A percentile compares a stretch with the other conserved stretches of the same genome.
Conservation (phyloP, 2,888 invertebrate genomes). For the Drosophila buzzatii region DNA sequence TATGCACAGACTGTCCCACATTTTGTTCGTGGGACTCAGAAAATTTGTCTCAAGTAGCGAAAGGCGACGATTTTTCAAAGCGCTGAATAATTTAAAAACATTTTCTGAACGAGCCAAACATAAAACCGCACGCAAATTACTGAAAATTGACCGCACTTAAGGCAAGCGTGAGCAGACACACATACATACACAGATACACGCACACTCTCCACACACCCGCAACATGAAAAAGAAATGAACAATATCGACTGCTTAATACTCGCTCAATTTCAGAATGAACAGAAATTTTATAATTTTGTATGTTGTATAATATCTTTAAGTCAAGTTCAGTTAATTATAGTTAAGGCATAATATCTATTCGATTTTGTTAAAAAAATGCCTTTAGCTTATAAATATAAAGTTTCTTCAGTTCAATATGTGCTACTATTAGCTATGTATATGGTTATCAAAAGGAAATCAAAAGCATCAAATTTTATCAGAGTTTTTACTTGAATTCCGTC, state of each 20-base stretch:
- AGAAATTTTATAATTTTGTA: no score
- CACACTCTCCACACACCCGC: not conserved
- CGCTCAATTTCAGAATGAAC: not conserved
- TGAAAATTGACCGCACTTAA: slow-evolving; percentile 75
- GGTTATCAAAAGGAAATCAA: no score
- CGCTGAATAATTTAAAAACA: slow-evolving; percentile 67
- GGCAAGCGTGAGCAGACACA: slow-evolving; percentile 27
- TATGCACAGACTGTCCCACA: slow-evolving; percentile 15
- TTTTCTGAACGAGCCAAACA: slow-evolving; percentile 55
- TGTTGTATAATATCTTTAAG: no score
- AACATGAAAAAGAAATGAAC: not conserved
- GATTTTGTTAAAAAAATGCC: no score
- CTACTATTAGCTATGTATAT: no score
- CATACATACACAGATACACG: slow-evolving; percentile 14
- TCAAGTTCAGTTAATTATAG: no score
- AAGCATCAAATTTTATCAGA: no score
- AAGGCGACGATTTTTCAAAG: slow-evolving; percentile 26
- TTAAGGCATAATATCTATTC: no score
- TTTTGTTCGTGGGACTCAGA: slow-evolving; percentile 5
- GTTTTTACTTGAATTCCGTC: not conserved
- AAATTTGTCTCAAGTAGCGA: slow-evolving; percentile 62
- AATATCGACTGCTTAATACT: not conserved
- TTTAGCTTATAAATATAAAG: no score
- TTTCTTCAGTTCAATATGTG: not conserved
- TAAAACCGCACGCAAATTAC: slow-evolving; percentile 69